Evolutionary conservation across 2,797 vertebrate genomes (phyloP).

Genomic region (Staurois parvus): DNA sequence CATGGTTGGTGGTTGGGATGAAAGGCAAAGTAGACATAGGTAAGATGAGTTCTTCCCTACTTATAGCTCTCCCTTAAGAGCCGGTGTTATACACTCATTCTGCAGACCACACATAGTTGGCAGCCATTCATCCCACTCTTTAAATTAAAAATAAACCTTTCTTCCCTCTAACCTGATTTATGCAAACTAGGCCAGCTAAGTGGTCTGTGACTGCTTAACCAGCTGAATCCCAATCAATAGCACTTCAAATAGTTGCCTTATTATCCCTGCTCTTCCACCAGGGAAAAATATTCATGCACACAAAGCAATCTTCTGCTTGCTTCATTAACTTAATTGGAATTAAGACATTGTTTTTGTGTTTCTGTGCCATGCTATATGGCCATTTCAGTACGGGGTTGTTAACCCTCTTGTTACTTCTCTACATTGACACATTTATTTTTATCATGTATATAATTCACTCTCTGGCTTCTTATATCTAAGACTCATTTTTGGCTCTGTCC

Average conservation of each 20-base stretch:
- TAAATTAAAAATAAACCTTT: slow-evolving; percentile 22
- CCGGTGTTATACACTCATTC: not conserved
- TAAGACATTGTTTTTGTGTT: slow-evolving; percentile 54
- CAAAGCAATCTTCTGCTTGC: slow-evolving; percentile 53
- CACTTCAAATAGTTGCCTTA: slow-evolving; percentile 45
- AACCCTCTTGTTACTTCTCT: not conserved
- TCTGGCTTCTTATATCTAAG: no score
- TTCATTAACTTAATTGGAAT: slow-evolving; percentile 62
- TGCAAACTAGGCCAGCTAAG: slow-evolving; percentile 46
- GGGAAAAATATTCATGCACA: slow-evolving; percentile 53
- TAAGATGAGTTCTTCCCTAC: not conserved
- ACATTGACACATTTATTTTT: not conserved
- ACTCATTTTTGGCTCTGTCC: no score
- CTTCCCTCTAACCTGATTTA: slow-evolving; percentile 49
- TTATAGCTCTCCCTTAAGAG: not conserved
- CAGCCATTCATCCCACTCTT: not conserved
- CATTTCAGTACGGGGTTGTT: not conserved
- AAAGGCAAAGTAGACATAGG: no score
- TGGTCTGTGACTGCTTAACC: slow-evolving; percentile 59
- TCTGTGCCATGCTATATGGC: slow-evolving; percentile 32
- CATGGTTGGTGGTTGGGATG: no score
- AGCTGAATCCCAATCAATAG: slow-evolving; percentile 56
- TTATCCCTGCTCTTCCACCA: slow-evolving; percentile 34
- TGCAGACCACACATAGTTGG: not conserved
- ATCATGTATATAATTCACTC: no score